Base-by-base conservation (phyloP, 2,888 invertebrate species). In the Zeuzera pyrina region DNA sequence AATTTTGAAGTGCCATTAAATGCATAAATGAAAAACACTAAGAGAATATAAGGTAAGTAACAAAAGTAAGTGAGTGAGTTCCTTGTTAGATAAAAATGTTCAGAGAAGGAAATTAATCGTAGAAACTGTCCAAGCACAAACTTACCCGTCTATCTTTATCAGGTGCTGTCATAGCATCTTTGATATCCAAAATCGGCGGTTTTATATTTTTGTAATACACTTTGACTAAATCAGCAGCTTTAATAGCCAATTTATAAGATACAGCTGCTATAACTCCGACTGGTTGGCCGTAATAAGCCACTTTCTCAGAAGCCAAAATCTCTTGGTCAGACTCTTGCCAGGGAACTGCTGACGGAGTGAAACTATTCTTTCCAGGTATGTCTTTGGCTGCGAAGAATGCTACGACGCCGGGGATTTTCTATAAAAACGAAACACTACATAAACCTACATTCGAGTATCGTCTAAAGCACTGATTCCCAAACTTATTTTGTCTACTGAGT, bases 221-320 rank as follows among this genome's bases (percentile, higher is more conserved):
- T 51, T 81, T 77, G 0, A 91, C 71, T 21, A 71, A 24, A 1
- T 40, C 45, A 1, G 66, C 68, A 2, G 73, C 77, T 13, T 48
- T 48, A 0, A 68, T 12, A 0, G 77, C 78, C 2, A 87, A 45
- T 1, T 71, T 71, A 14, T 86, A 85, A 1, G 81, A 85, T 6
- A 72, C 84, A 0, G 94, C 94, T 0, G 90, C 87, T 3, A 95
- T 77, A 1, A 94, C 52, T 0, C 91, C 95, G 3, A 93, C 53
- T 0, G 93, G 89, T 52, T 95, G 94, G 0, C 91, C 89, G 39
- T 89, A 87, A 57, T 86, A 92, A 8, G 70, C 57, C 0, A 92
- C 49, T 1, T 69, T 65, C 6, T 81, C 85, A 33, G 78, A 78
- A 28, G 86, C 86, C 23, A 88, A 67, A 11, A 88, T 63, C 46